Percentiles rank a stretch among this genome's conserved stretches.
Conservation (phyloP, 2,113 vertebrate genomes). For the Lethenteron reissneri region DNA sequence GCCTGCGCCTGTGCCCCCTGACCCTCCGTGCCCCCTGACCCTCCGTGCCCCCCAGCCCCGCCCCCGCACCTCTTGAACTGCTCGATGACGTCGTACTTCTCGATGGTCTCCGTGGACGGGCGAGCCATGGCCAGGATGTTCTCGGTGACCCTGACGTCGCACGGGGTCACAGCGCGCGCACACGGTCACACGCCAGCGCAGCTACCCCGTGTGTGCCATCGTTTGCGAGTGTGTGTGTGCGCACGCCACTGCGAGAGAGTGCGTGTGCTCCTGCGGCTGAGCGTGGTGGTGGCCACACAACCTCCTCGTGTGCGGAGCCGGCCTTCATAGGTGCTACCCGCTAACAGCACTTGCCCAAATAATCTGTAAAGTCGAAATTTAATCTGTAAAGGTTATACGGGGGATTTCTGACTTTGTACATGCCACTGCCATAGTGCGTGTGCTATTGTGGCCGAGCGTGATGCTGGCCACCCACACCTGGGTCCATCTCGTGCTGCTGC, state of each 20-base stretch:
- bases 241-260: background rate
- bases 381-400: too few species aligned
- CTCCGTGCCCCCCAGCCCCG: too few species aligned
- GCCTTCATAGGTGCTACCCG: background rate
- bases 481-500: too few species aligned
- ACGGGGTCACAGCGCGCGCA: background rate
- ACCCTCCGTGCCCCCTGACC: too few species aligned
- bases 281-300: background rate
- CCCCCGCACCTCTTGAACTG: slow-evolving; percentile 53
- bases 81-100: slow-evolving; percentile 63
- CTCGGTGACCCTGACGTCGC: slow-evolving; percentile 56
- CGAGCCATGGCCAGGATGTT: slow-evolving; percentile 80
- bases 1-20: too few species aligned
- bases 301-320: background rate
- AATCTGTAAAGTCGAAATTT: too few species aligned
- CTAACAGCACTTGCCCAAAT: too few species aligned
- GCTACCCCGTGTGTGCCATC: background rate
- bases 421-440: too few species aligned
- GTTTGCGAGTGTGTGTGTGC: background rate
- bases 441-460: too few species aligned
- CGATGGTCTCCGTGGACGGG: slow-evolving; percentile 71
- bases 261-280: background rate
- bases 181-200: background rate
- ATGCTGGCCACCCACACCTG: too few species aligned
- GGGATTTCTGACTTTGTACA: too few species aligned